phyloP scores from a whole-genome alignment of 1,140 invertebrate species.

The Trichonephila inaurata region DNA sequence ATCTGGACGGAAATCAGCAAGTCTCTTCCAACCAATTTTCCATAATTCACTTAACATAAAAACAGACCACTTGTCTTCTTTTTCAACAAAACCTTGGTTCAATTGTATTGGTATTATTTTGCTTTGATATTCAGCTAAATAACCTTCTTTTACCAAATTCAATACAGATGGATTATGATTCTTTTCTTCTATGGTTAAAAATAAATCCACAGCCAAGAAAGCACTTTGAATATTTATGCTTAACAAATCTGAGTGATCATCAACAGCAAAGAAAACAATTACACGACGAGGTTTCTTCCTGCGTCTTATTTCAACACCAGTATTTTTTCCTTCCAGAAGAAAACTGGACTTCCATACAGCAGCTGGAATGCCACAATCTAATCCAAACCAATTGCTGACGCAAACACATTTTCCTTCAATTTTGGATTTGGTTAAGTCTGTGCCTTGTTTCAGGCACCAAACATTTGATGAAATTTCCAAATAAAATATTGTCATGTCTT shows the following conservation, averaged over 20 bases:
- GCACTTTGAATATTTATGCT: slow-evolving; percentile 50
- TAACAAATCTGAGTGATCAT: slow-evolving; percentile 60
- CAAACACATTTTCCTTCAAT: slow-evolving; percentile 62
- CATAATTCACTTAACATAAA: slow-evolving; percentile 65
- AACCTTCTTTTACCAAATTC: slow-evolving; percentile 55
- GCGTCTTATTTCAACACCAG: slow-evolving; percentile 46
- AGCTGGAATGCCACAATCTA: slow-evolving; percentile 74
- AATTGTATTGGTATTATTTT: slow-evolving; percentile 67
- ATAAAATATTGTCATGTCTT: slow-evolving; percentile 71
- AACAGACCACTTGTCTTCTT: background rate
- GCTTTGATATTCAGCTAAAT: slow-evolving; percentile 60
- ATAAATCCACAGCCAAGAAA: slow-evolving; percentile 57
- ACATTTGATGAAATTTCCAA: slow-evolving; percentile 55
- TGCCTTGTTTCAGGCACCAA: slow-evolving; percentile 66
- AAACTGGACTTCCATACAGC: slow-evolving; percentile 73
- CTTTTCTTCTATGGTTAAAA: slow-evolving; percentile 52
- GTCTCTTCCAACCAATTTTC: slow-evolving; percentile 56
- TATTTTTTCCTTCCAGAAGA: slow-evolving; percentile 56
- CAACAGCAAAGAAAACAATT: slow-evolving; percentile 53
- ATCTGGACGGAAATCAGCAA: slow-evolving; percentile 77
- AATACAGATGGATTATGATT: slow-evolving; percentile 26
- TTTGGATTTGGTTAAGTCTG: slow-evolving; percentile 43
- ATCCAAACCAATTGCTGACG: slow-evolving; percentile 63
- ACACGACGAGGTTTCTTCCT: slow-evolving; percentile 68
- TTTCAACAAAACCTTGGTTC: slow-evolving; percentile 10